Evolutionary conservation across 2,113 vertebrate species (phyloP).

Genomic region (Hippopotamus amphibius): DNA sequence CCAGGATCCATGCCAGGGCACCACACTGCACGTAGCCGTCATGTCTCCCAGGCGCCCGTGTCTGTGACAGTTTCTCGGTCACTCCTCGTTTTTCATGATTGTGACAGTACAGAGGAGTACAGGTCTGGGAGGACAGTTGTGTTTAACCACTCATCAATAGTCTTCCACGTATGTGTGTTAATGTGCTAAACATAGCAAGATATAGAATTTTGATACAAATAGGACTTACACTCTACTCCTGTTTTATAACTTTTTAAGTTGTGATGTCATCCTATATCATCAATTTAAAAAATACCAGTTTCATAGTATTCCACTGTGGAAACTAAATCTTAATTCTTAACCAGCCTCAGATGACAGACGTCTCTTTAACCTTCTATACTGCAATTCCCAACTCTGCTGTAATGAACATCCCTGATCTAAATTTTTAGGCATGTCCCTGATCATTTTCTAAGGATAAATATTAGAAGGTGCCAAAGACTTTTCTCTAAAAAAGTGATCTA

Average conservation of each 20-base stretch:
- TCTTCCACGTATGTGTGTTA: neutral
- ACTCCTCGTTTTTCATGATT: neutral
- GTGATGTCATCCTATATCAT: neutral
- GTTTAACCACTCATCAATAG: neutral
- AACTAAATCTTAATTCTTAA: neutral
- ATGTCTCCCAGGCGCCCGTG: neutral
- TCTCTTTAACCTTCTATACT: neutral
- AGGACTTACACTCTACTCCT: neutral
- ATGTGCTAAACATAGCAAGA: neutral
- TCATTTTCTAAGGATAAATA: constrained; percentile 42
- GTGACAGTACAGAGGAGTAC: neutral
- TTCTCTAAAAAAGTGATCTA: neutral
- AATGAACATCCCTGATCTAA: neutral
- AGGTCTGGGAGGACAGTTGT: neutral
- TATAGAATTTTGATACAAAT: neutral
- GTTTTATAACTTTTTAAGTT: neutral
- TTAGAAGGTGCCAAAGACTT: neutral
- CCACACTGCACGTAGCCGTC: neutral
- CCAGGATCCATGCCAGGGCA: neutral
- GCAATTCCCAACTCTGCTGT: neutral
- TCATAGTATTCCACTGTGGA: constrained; percentile 3
- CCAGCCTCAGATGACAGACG: neutral
- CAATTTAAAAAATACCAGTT: neutral
- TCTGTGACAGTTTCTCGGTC: neutral
- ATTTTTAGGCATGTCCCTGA: neutral